phyloP scores from a whole-genome alignment of 2,888 invertebrate genomes.

The Lycophotia porphyrea region DNA sequence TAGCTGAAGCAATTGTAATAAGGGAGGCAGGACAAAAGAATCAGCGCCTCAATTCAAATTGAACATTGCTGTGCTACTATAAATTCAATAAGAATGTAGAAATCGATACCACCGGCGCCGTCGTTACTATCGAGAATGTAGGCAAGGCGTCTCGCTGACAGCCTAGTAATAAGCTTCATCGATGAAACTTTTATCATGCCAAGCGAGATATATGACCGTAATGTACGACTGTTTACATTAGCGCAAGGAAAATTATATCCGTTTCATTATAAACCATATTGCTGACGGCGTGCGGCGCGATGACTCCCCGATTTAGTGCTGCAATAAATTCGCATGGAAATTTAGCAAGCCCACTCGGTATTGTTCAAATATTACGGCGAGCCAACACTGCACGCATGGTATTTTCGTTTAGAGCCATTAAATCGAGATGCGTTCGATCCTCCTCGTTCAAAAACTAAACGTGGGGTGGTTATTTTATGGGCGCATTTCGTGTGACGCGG shows the following conservation, averaged over 20 bases:
- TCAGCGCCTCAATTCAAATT: constrained; percentile 17
- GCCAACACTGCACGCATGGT: constrained; percentile 78
- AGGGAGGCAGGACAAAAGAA: neutral
- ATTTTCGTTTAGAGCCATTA: constrained; percentile 85
- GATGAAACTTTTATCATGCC: constrained; percentile 61
- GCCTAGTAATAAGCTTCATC: constrained; percentile 57
- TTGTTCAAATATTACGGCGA: constrained; percentile 84
- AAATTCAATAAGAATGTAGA: constrained; percentile 58
- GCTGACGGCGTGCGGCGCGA: constrained; percentile 66
- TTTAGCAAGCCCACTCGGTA: constrained; percentile 79
- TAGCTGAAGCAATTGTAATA: constrained; percentile 12
- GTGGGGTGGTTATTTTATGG: constrained; percentile 65
- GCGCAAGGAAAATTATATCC: constrained; percentile 52
- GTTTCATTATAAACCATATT: constrained; percentile 67
- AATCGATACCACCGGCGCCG: constrained; percentile 59
- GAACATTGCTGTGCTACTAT: constrained; percentile 15
- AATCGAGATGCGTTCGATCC: constrained; percentile 78
- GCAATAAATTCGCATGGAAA: constrained; percentile 82
- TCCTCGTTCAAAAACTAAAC: constrained; percentile 68
- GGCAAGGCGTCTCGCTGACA: constrained; percentile 48
- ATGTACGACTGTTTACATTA: constrained; percentile 58
- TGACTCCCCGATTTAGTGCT: constrained; percentile 77
- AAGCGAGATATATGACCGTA: constrained; percentile 53
- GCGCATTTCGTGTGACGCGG: constrained; percentile 68
- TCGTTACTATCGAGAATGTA: constrained; percentile 47